Evolutionary conservation across 2,113 vertebrate genomes (phyloP).

Genomic region (Phyllopteryx taeniolatus): DNA sequence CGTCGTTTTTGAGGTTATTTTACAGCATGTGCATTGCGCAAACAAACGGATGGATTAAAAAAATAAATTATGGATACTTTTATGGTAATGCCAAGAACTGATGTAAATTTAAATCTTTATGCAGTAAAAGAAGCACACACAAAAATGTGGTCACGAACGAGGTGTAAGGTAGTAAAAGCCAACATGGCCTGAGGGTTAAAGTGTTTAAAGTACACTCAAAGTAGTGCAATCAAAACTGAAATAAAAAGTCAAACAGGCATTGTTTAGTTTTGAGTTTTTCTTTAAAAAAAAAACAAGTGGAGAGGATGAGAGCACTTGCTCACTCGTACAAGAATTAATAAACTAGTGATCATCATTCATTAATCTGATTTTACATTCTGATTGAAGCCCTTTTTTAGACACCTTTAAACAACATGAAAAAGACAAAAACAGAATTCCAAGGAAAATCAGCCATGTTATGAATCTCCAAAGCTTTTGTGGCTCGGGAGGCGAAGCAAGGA

Average conservation of each 20-base stretch:
- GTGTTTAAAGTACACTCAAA: no score
- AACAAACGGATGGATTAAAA: no score
- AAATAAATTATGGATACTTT: no score
- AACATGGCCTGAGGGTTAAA: no score
- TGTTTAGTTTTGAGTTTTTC: background rate
- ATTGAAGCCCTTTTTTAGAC: slow-evolving; percentile 63
- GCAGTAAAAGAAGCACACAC: no score
- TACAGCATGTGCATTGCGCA: no score
- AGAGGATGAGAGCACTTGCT: slow-evolving; percentile 7
- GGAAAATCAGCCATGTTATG: background rate
- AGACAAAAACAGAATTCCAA: background rate
- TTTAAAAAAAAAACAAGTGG: slow-evolving; percentile 1
- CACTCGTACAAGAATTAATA: slow-evolving; percentile 37
- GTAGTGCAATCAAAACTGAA: background rate
- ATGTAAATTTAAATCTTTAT: no score
- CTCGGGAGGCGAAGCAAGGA: no score
- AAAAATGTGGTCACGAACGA: no score
- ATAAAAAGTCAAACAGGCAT: background rate
- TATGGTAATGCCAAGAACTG: no score
- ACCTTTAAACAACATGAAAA: slow-evolving; percentile 26
- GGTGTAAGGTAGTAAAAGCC: no score
- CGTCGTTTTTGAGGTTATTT: no score
- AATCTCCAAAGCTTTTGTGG: background rate
- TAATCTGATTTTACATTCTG: slow-evolving; percentile 58
- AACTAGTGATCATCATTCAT: slow-evolving; percentile 60